These are phyloP conservation scores for Polietes domitor DNA, from an alignment of 2,888 invertebrate genomes.

Conservation along the genomic window DNA sequence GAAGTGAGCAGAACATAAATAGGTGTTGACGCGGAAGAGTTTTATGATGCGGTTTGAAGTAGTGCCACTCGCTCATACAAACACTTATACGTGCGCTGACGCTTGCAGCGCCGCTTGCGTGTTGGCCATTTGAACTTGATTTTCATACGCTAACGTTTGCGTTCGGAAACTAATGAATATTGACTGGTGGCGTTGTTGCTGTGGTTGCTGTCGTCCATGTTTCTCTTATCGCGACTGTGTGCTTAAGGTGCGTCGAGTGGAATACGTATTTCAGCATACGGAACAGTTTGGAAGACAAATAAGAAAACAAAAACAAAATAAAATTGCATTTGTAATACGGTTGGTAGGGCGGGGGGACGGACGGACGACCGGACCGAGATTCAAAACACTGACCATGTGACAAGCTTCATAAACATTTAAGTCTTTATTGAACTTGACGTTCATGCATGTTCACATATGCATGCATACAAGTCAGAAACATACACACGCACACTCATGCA, in stretches of 20 bases:
- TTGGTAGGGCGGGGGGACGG: not conserved
- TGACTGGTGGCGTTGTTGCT: not conserved
- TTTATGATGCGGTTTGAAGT: slow-evolving; percentile 44
- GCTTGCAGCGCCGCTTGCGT: not conserved
- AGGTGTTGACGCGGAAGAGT: slow-evolving; percentile 52
- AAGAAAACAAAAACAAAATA: not conserved
- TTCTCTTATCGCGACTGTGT: slow-evolving; percentile 25
- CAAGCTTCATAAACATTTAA: not conserved
- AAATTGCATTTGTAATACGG: slow-evolving; percentile 14
- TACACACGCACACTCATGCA: not conserved
- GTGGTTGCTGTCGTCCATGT: not conserved
- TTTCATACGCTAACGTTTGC: slow-evolving; percentile 12
- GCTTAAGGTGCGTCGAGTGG: slow-evolving; percentile 38
- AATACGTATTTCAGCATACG: slow-evolving; percentile 4
- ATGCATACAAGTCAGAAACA: too few species aligned
- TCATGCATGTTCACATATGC: not conserved
- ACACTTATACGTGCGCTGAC: not conserved
- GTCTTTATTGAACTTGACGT: slow-evolving; percentile 14
- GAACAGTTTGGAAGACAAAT: slow-evolving; percentile 12
- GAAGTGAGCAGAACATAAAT: not conserved
- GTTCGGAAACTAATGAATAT: slow-evolving; percentile 8
- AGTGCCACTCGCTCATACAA: not conserved
- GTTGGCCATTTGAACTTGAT: slow-evolving; percentile 43
- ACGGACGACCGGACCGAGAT: not conserved
- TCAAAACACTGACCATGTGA: slow-evolving; percentile 21